Evolutionary conservation across 2,888 invertebrate genomes (phyloP).

Genomic region (Nomada fabriciana): DNA sequence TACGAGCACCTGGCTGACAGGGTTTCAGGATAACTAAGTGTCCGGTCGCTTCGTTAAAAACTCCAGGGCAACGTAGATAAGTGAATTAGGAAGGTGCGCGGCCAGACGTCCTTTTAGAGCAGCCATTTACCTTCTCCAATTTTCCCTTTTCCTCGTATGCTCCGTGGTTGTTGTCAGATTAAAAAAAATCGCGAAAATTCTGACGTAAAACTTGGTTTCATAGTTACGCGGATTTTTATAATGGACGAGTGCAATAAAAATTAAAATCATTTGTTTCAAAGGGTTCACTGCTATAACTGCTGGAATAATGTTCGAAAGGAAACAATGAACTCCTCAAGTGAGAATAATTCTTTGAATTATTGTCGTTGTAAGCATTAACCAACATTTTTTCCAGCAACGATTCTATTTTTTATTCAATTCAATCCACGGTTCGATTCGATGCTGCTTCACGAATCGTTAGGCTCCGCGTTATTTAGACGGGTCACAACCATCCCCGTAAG

Average conservation of each 20-base stretch:
- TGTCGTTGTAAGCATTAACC: no score
- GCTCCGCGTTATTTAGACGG: conserved; percentile 31
- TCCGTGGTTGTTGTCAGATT: conserved; percentile 9
- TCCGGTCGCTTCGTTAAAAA: conserved; percentile 71
- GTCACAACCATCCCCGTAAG: conserved; percentile 22
- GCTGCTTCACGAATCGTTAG: conserved; percentile 36
- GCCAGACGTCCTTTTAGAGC: conserved; percentile 69
- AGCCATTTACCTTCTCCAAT: conserved; percentile 70
- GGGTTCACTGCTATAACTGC: neutral
- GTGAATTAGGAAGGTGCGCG: conserved; percentile 69
- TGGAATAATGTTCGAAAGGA: neutral
- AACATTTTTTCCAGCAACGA: no score
- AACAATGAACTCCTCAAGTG: no score
- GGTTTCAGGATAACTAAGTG: conserved; percentile 64
- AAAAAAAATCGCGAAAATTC: conserved; percentile 29
- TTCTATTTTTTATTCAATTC: no score
- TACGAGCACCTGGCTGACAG: conserved; percentile 40
- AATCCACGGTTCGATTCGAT: neutral
- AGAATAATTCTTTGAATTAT: no score
- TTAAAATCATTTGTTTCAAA: neutral
- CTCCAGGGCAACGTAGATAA: conserved; percentile 68
- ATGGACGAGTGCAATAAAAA: neutral
- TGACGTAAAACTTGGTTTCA: neutral
- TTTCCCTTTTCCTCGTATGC: conserved; percentile 41
- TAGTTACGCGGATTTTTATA: neutral